Base-by-base conservation (phyloP, 35 echinoderm and acorn worm species). In the Acanthaster planci region DNA sequence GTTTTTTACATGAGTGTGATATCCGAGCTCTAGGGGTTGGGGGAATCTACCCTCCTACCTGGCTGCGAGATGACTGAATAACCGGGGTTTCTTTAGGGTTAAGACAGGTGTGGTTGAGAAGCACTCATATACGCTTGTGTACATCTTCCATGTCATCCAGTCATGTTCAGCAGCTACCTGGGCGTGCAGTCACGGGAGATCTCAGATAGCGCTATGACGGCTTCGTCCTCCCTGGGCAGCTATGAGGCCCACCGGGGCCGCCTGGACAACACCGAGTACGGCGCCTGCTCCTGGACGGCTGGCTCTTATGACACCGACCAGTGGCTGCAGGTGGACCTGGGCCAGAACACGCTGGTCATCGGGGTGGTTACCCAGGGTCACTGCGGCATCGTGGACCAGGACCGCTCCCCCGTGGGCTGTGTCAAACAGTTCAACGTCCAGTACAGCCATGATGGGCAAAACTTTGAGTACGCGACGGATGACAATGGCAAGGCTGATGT, bases 271-370 rank as follows among this genome's bases (percentile, higher is more conserved):
- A 1, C 64, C 1, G 64, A 72, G 7, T 68, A 68, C 32, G 77
- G n/a, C 8, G 42, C 39, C 77, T 39, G 77, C 77, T 42, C 39
- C 8, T 79, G 77, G 77, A 79, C 37, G 30, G 39, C 77, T 12
- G 37, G 15, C 8, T n/a, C n/a, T 3, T 4, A 36, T 12, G 37
- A 47, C 1, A 31, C 10, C 0, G 42, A 79, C 77, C 77, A 79
- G 77, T 79, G 77, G 77, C 38, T 79, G 38, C 77, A 79, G 77
- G 77, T 79, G 8, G 77, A 79, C 77, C 77, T 79, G 21, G 19
- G 29, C 8, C 21, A 51, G n/a, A 17, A 19, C 3, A 39, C 7
- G 42, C 17, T 79, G 29, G 42, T 79, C 18, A 79, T 51, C 38
- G 77, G 77, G 2, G 37, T 79, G 77, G 77, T 47, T 9, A 79